These are phyloP conservation scores for Onychomys leucogaster DNA, from an alignment of 2,797 vertebrate species.

Conservation along the genomic window DNA sequence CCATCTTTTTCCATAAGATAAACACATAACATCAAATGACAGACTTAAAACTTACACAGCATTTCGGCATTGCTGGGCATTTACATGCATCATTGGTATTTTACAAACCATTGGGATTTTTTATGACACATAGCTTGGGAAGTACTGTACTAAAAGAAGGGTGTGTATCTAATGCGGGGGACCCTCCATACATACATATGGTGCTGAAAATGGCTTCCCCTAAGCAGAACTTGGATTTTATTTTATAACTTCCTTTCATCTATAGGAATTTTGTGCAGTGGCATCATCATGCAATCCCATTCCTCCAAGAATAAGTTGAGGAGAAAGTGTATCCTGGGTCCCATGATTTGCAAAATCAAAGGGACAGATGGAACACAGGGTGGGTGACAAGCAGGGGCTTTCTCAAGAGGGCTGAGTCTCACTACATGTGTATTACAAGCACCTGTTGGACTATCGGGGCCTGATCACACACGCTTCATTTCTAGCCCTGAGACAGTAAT, in stretches of 20 bases:
- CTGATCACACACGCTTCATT: not conserved
- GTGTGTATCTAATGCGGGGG: not conserved
- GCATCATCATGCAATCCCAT: not conserved
- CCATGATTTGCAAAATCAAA: conserved; percentile 31
- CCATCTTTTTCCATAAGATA: not conserved
- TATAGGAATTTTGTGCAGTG: not conserved
- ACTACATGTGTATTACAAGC: not conserved
- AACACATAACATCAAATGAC: not conserved
- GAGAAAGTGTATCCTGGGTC: not conserved
- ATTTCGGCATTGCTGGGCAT: not conserved
- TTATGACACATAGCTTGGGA: conserved; percentile 12
- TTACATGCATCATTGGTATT: not conserved
- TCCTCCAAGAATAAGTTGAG: not conserved
- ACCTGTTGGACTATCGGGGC: not conserved
- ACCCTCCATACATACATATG: not conserved
- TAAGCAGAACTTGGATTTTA: not conserved
- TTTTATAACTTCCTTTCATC: conserved; percentile 7
- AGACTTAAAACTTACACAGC: not conserved
- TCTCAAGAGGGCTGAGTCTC: not conserved
- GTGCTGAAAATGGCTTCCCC: not conserved
- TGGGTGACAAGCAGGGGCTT: not conserved
- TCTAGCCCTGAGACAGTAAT: not conserved
- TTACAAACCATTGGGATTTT: not conserved
- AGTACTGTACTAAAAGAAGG: not conserved
- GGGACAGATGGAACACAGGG: not conserved